phyloP scores from a whole-genome alignment of 1,140 invertebrate genomes.

The Musca vetustissima region DNA sequence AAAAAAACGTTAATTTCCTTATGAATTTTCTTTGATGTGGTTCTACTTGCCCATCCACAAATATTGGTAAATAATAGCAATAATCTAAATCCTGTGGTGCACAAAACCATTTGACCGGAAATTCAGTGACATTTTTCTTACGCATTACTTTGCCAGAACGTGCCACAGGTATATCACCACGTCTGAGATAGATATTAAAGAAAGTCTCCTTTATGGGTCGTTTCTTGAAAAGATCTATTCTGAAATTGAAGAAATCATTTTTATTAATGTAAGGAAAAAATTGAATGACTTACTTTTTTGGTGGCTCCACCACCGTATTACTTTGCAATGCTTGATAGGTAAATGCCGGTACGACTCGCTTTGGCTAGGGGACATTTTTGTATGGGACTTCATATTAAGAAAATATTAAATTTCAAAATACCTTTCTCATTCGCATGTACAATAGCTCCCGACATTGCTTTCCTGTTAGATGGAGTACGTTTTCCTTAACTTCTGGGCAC shows the following conservation, averaged over 20 bases:
- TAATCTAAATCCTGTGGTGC: conserved; percentile 77
- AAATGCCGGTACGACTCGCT: conserved; percentile 71
- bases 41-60: conserved; percentile 77
- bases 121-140: conserved; percentile 43
- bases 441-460: conserved; percentile 44
- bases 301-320: conserved; percentile 69
- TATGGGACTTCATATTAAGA: too few relatives aligned
- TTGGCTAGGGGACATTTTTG: too few relatives aligned
- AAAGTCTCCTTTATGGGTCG: conserved; percentile 44
- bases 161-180: conserved; percentile 50
- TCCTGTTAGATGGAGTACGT: conserved; percentile 37
- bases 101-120: conserved; percentile 46
- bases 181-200: conserved; percentile 47
- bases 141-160: conserved; percentile 29
- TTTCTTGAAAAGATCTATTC: conserved; percentile 46
- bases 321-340: conserved; percentile 75
- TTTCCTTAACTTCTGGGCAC: background rate
- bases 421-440: conserved; percentile 37
- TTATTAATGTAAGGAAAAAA: background rate
- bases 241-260: conserved; percentile 16
- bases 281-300: conserved; percentile 47
- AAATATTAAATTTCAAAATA: too few relatives aligned
- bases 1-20: too few relatives aligned
- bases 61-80: conserved; percentile 89
- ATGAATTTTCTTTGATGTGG: too few relatives aligned